phyloP scores from a whole-genome alignment of 2,797 vertebrate species.

The Pelochelys cantorii region DNA sequence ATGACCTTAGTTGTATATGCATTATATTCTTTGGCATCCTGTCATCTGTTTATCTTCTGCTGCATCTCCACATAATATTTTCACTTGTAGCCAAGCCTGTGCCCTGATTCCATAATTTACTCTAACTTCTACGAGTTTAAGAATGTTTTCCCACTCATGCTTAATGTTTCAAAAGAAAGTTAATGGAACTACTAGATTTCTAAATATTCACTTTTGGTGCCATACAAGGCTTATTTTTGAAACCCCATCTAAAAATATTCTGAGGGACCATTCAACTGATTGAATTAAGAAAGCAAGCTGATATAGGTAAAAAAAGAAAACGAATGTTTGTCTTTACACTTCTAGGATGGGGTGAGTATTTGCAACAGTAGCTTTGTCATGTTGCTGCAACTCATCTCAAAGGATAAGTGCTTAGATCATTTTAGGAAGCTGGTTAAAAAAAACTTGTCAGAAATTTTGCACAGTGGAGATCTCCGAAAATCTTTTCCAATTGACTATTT shows the following conservation, averaged over 20 bases:
- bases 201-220: background rate
- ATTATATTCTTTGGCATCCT: background rate
- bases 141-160: background rate
- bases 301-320: background rate
- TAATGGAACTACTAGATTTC: fast-evolving
- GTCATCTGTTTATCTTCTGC: background rate
- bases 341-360: fast-evolving
- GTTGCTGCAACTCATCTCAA: background rate
- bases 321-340: fast-evolving
- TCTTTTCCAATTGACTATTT: background rate
- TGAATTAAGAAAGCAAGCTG: background rate
- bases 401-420: background rate
- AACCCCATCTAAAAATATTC: background rate
- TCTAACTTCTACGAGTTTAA: background rate
- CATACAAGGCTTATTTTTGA: background rate
- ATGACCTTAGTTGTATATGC: background rate
- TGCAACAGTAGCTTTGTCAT: background rate
- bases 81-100: background rate
- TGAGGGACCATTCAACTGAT: background rate
- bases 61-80: background rate
- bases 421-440: background rate
- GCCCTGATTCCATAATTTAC: background rate
- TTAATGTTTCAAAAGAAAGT: background rate
- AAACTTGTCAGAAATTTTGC: background rate
- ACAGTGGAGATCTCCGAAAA: background rate